These are phyloP conservation scores for Dorcus parallelipipedus DNA, from an alignment of 2,888 invertebrate species.

Conservation along the genomic window DNA sequence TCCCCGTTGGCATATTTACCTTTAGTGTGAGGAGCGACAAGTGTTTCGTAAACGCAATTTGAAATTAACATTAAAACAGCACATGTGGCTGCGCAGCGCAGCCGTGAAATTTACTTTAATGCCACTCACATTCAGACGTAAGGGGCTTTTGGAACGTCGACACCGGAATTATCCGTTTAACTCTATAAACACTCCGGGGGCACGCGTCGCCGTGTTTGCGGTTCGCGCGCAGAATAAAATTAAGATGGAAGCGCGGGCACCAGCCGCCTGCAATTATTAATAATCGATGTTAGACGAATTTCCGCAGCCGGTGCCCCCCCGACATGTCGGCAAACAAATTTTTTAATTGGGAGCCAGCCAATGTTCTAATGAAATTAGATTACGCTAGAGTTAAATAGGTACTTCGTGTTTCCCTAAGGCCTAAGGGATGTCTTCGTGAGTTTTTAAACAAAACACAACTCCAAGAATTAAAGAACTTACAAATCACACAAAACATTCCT, in stretches of 20 bases:
- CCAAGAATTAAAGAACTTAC: too few relatives aligned
- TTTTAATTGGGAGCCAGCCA: neutral
- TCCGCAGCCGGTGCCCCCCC: neutral
- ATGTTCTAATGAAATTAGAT: neutral
- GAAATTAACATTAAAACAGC: too few relatives aligned
- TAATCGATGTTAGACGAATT: conserved; percentile 9
- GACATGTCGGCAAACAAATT: neutral
- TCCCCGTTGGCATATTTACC: too few relatives aligned
- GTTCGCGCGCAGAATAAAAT: conserved; percentile 12
- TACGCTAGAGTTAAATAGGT: neutral
- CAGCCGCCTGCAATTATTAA: conserved; percentile 6
- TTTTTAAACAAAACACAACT: too few relatives aligned
- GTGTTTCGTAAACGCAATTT: too few relatives aligned
- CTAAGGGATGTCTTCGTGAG: too few relatives aligned
- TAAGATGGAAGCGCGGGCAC: conserved; percentile 1
- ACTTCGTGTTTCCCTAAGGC: too few relatives aligned
- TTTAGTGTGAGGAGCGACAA: too few relatives aligned
- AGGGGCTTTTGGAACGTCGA: neutral
- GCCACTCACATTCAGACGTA: neutral
- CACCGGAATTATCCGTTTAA: conserved; percentile 7
- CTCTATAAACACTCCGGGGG: conserved; percentile 9
- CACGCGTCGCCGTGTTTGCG: conserved; percentile 13
- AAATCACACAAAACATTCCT: too few relatives aligned
- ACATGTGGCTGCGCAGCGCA: neutral
- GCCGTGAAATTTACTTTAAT: neutral